These are phyloP conservation scores for Leucophenga maculata DNA, from an alignment of 2,888 invertebrate species.

Conservation along the genomic window DNA sequence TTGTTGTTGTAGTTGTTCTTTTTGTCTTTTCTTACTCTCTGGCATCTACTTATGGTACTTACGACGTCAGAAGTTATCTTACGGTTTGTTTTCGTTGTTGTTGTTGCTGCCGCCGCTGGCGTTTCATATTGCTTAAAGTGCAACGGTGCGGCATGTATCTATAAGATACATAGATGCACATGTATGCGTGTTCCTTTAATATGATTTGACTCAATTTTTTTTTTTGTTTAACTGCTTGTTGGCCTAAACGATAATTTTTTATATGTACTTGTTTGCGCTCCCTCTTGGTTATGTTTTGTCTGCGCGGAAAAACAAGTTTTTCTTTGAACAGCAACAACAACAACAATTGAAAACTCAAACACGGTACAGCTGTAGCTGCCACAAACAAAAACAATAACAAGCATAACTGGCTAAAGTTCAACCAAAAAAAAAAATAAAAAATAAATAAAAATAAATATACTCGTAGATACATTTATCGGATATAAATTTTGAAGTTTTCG, in stretches of 20 bases:
- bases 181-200: conserved; percentile 22
- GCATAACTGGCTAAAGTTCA: conserved; percentile 34
- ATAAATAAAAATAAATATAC: not conserved
- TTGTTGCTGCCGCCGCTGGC: not conserved
- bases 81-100: conserved; percentile 30
- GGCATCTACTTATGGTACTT: not conserved
- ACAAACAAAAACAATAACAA: conserved; percentile 32
- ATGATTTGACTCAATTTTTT: conserved; percentile 7
- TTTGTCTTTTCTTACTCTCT: conserved; percentile 40
- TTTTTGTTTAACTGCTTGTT: conserved; percentile 3
- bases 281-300: conserved; percentile 56
- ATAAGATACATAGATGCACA: conserved; percentile 42
- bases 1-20: conserved; percentile 38
- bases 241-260: not conserved
- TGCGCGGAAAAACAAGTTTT: conserved; percentile 62
- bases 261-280: conserved; percentile 20
- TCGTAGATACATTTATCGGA: too few relatives aligned
- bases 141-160: conserved; percentile 45
- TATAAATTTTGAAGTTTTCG: too few relatives aligned
- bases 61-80: conserved; percentile 37
- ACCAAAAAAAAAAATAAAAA: not conserved
- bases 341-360: conserved; percentile 37
- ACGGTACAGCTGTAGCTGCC: conserved; percentile 35
- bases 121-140: conserved; percentile 18
- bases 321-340: conserved; percentile 40